Evolutionary conservation across 2,797 vertebrate genomes (phyloP), one percentile per base, ranked within the genome.

Genomic region (Poecilia gillii): DNA sequence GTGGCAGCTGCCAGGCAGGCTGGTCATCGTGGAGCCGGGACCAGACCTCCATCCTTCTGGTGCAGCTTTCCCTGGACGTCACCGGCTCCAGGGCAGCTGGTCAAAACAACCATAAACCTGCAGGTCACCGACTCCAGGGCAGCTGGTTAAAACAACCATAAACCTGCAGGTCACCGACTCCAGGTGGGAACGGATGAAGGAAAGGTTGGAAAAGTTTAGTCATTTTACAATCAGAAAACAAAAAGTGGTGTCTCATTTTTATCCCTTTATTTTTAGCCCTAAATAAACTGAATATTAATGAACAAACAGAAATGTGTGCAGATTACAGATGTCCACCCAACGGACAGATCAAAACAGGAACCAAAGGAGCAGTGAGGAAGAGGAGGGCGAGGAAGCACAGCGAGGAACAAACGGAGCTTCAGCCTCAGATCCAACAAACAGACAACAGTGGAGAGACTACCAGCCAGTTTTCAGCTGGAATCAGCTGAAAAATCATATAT

Each of bases 1-100:
- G 76, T 73, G 85, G 82, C 73, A 81, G 83, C 80, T 85, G 79
- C 79, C 85, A 78, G 59, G 83, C 85, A 80, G 16, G 62, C 81
- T 76, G 62, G 51, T 82, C 43, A 39, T 66, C 33, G 11, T 39
- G 62, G 62, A 39, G 33, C 33, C 33, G n/a, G 13, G 12, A 31
- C 55, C 18, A 13, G 81, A 2, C 45, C 64, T 70, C 72, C 23
- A 39, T 75, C 55, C 25, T 62, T n/a, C 39, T 62, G 46, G 49
- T 75, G 71, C n/a, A n/a, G 31, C 5, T 64, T 51, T 11, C 41
- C 9, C 6, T 23, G 31, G 1, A 39, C 28, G 49, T 14, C 18
- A 55, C 16, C 28, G 6, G 25, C 13, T 43, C 12, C 14, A 31
- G 51, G 53, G 46, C 20, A 45, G 55, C 20, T 45, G 39, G 39